These are phyloP conservation scores for Todus mexicanus DNA, from an alignment of 2,797 vertebrate species.

Conservation along the genomic window DNA sequence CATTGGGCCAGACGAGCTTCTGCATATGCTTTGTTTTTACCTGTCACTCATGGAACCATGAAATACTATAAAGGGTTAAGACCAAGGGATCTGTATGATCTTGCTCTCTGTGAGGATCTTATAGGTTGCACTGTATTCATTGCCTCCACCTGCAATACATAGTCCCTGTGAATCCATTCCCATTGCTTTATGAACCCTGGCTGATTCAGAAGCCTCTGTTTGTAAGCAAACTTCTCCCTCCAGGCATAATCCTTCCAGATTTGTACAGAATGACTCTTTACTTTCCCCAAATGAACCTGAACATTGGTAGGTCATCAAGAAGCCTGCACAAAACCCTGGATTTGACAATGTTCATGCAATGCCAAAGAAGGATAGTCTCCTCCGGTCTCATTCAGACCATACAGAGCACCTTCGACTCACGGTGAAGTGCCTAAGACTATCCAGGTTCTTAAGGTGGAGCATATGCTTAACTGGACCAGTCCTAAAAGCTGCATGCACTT, in stretches of 20 bases:
- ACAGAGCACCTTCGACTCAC: background rate
- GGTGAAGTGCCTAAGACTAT: background rate
- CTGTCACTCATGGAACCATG: background rate
- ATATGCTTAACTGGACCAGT: background rate
- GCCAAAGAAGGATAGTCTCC: background rate
- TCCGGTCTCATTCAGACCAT: background rate
- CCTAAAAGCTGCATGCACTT: background rate
- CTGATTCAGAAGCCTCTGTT: background rate
- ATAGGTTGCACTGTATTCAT: background rate
- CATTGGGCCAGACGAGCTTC: background rate
- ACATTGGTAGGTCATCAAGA: background rate
- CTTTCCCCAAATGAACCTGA: background rate
- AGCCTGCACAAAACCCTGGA: too few relatives aligned
- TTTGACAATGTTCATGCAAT: too few relatives aligned
- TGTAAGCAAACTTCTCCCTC: conserved; percentile 18
- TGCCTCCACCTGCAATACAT: background rate
- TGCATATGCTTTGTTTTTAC: background rate
- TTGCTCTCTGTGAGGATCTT: background rate
- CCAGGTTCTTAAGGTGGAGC: background rate
- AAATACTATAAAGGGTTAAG: background rate
- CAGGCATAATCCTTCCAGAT: background rate
- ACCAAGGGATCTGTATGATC: background rate
- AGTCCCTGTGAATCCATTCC: conserved; percentile 7
- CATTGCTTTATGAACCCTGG: background rate
- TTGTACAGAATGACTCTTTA: background rate